Conservation (phyloP, 2,888 invertebrate species). For the Spialia ferax region DNA sequence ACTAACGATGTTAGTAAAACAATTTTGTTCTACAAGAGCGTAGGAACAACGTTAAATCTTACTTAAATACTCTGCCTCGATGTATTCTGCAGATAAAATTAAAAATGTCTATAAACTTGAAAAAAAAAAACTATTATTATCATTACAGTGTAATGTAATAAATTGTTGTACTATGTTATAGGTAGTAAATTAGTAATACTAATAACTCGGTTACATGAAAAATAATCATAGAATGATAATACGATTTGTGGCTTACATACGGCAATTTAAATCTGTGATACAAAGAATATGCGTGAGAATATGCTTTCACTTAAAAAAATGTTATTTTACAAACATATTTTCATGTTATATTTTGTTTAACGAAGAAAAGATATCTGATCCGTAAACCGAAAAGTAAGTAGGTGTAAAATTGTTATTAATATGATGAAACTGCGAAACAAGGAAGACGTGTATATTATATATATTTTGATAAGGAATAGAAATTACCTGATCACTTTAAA, state of each 20-base stretch:
- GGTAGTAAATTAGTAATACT: no score
- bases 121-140: background rate
- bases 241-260: background rate
- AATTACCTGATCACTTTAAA: no score
- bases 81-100: slow-evolving; percentile 16
- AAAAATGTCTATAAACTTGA: slow-evolving; percentile 11
- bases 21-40: slow-evolving; percentile 15
- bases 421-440: no score
- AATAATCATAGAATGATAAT: background rate
- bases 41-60: slow-evolving; percentile 13
- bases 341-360: no score
- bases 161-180: background rate
- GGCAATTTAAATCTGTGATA: background rate
- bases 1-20: slow-evolving; percentile 22
- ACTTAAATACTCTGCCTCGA: background rate
- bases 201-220: background rate
- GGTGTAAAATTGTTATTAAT: no score
- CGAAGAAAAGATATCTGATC: no score
- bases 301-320: background rate
- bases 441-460: no score
- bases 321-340: no score
- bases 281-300: background rate
- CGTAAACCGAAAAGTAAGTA: no score
- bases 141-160: slow-evolving; percentile 7
- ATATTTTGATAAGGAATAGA: no score